Evolutionary conservation across 2,113 vertebrate genomes (phyloP).

Genomic region (Prietella phreatophila): DNA sequence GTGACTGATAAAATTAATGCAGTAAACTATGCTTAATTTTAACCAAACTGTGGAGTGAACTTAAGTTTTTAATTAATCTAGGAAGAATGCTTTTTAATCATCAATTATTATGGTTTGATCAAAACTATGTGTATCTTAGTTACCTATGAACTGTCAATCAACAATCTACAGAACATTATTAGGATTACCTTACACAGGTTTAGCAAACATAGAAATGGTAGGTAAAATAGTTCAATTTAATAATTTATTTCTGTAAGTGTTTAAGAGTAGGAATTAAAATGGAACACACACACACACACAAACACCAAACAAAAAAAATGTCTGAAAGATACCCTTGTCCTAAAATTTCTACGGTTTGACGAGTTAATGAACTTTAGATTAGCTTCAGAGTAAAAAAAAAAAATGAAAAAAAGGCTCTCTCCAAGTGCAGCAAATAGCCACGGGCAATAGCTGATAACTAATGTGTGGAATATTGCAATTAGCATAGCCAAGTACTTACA

Average conservation of each 20-base stretch:
- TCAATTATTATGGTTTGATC: background rate
- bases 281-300: background rate
- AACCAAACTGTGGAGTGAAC: background rate
- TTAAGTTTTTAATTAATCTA: background rate
- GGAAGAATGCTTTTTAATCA: background rate
- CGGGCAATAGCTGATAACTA: conserved; percentile 99
- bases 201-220: background rate
- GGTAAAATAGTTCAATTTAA: background rate
- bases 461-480: conserved; percentile 99
- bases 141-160: background rate
- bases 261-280: background rate
- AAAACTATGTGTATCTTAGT: background rate
- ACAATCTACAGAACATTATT: background rate
- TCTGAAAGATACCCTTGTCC: conserved; percentile 21
- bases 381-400: conserved; percentile 40
- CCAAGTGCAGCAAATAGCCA: conserved; percentile 96
- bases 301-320: background rate
- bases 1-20: background rate
- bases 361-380: conserved; percentile 93
- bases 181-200: conserved; percentile 5
- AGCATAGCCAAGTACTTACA: conserved; percentile 99
- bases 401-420: conserved; percentile 63
- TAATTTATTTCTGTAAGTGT: background rate
- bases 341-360: conserved; percentile 74
- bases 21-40: background rate